Base-by-base conservation (phyloP, 2,113 vertebrate species). In the Morone saxatilis region DNA sequence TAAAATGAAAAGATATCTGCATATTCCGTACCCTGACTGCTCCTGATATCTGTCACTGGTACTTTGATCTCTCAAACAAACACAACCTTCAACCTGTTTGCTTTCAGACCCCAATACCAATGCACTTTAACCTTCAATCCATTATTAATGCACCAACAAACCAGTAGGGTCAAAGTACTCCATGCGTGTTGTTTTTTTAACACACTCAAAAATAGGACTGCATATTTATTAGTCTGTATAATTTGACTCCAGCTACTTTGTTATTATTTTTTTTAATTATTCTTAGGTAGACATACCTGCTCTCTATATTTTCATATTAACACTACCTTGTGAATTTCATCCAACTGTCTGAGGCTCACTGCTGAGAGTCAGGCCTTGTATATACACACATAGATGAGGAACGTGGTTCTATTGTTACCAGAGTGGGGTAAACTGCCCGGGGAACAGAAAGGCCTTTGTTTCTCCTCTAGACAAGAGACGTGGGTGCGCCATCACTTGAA, bases 371-470 rank as follows among this genome's bases (percentile, higher is more conserved):
- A 14, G 57, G n/a, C 53, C 75, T 56, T 36, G 5, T 54, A 57
- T 19, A 54, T 25, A 41, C n/a, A 54, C 45, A 68, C 47, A 45
- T 11, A 68, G 72, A 66, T 1, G 69, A 77, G 63, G 53, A 76
- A 53, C 19, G 40, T 60, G 50, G 38, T 68, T 74, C 84, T 85
- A 36, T 86, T 91, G 89, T 89, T 88, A 65, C 71, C 51, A 51
- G 75, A 76, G 78, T 73, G 83, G 19, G n/a, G 74, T 53, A 72
- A 87, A 74, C 71, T 84, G 75, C 61, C 71, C 60, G 16, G 22
- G 53, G 74, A 86, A 80, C 66, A 90, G 77, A 92, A 87, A 86
- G 80, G 38, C 62, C 89, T 89, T 91, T 93, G 90, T 92, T 91
- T 88, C 72, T 74, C 65, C 68, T 80, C 73, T 22, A 86, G 89